Evolutionary conservation across 2,113 vertebrate genomes (phyloP).

Genomic region (Trachemys scripta): DNA sequence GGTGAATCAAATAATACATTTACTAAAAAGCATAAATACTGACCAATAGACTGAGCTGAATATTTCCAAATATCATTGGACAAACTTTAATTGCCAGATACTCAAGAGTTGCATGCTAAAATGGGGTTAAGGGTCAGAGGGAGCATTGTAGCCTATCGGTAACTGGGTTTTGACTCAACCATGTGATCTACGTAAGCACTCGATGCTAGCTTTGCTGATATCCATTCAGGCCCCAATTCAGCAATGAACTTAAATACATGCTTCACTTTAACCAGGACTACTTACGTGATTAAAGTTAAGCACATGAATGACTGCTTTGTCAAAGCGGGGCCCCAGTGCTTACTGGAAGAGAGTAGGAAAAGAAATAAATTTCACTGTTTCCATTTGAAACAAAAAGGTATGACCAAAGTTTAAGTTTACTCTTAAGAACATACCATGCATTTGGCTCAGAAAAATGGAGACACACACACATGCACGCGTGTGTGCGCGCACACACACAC

Average conservation of each 20-base stretch:
- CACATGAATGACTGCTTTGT: neutral
- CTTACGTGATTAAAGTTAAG: neutral
- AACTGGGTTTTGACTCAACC: constrained; percentile 26
- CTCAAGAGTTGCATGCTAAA: neutral
- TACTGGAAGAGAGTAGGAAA: neutral
- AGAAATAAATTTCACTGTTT: neutral
- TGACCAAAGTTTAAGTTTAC: too few species aligned
- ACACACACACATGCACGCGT: too few species aligned
- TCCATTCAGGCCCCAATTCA: constrained; percentile 19
- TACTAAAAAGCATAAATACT: neutral
- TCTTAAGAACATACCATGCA: too few species aligned
- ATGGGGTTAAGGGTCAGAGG: neutral
- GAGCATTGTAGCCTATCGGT: neutral
- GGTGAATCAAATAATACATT: neutral
- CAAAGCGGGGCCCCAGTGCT: neutral
- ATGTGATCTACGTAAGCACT: constrained; percentile 40
- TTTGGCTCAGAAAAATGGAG: too few species aligned
- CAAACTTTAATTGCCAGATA: neutral
- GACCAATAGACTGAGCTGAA: neutral
- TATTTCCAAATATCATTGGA: constrained; percentile 8
- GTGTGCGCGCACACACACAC: too few species aligned
- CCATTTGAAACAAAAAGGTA: neutral
- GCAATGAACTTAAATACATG: constrained; percentile 53
- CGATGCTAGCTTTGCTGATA: constrained; percentile 51
- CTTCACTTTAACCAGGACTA: constrained; percentile 41